phyloP scores from a whole-genome alignment of 2,888 invertebrate species.

The Hecatera dysodea region DNA sequence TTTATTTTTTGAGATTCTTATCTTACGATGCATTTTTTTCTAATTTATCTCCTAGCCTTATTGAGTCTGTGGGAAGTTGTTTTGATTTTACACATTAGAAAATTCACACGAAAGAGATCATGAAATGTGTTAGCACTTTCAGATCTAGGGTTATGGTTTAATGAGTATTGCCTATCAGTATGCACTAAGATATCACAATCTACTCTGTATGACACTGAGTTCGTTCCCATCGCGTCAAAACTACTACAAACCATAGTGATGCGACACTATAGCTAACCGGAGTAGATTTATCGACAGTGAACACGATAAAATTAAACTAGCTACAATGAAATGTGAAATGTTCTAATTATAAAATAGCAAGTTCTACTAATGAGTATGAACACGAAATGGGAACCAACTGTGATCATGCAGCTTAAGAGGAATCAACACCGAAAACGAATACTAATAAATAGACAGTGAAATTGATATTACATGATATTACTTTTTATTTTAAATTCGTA shows the following conservation, averaged over 20 bases:
- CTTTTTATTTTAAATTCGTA: conserved; percentile 87
- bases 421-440: conserved; percentile 90
- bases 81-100: conserved; percentile 71
- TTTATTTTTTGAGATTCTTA: conserved; percentile 86
- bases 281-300: conserved; percentile 53
- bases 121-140: conserved; percentile 61
- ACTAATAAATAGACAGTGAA: conserved; percentile 91
- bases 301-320: conserved; percentile 32
- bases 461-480: conserved; percentile 89
- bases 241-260: conserved; percentile 59
- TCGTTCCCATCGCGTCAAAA: conserved; percentile 82
- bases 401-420: conserved; percentile 81
- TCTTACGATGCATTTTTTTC: conserved; percentile 88
- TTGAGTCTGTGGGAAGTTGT: conserved; percentile 84
- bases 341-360: conserved; percentile 24
- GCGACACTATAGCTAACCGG: conserved; percentile 41
- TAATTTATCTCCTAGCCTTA: conserved; percentile 87
- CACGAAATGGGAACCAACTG: conserved; percentile 85
- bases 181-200: conserved; percentile 88
- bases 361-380: conserved; percentile 50
- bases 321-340: conserved; percentile 26
- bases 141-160: conserved; percentile 57
- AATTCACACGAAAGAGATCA: conserved; percentile 65
- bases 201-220: conserved; percentile 81
- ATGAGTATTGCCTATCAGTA: conserved; percentile 80